Conservation (phyloP, 2,888 invertebrate genomes). For the Hirudinaria manillensis region DNA sequence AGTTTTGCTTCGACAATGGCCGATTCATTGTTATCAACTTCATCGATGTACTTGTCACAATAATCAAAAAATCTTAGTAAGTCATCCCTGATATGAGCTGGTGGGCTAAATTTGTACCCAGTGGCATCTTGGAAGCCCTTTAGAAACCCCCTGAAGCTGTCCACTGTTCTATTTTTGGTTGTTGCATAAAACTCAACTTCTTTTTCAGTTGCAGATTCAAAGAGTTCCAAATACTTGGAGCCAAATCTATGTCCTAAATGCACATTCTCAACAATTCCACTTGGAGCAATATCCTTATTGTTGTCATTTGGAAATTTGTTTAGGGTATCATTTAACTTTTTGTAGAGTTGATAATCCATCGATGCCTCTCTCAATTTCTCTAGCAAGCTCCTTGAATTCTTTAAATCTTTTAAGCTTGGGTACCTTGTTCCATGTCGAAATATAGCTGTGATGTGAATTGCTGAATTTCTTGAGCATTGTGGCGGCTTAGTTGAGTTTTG, state of each 20-base stretch:
- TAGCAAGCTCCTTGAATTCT: not conserved
- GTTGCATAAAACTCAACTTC: slow-evolving; percentile 13
- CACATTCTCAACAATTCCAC: not conserved
- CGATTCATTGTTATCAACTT: slow-evolving; percentile 7
- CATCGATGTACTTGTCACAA: slow-evolving; percentile 15
- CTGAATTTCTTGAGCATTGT: not conserved
- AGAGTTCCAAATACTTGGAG: not conserved
- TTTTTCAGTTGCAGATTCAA: slow-evolving; percentile 4
- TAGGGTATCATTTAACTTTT: not conserved
- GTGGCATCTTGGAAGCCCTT: not conserved
- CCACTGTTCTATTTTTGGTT: slow-evolving; percentile 3
- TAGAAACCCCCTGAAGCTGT: slow-evolving; percentile 11
- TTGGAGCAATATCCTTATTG: slow-evolving; percentile 5
- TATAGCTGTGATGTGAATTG: not conserved
- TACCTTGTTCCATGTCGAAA: slow-evolving; percentile 22
- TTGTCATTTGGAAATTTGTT: not conserved
- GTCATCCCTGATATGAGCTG: slow-evolving; percentile 8
- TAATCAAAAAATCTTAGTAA: slow-evolving; percentile 17
- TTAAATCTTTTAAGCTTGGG: slow-evolving; percentile 16
- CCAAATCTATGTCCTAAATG: slow-evolving; percentile 1
- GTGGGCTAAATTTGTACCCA: slow-evolving; percentile 17
- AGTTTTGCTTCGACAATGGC: not conserved
- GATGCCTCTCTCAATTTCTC: not conserved
- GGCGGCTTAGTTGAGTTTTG: not conserved
- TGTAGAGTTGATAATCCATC: not conserved